phyloP scores from a whole-genome alignment of 1,140 invertebrate genomes.

The Drosophila nannoptera region DNA sequence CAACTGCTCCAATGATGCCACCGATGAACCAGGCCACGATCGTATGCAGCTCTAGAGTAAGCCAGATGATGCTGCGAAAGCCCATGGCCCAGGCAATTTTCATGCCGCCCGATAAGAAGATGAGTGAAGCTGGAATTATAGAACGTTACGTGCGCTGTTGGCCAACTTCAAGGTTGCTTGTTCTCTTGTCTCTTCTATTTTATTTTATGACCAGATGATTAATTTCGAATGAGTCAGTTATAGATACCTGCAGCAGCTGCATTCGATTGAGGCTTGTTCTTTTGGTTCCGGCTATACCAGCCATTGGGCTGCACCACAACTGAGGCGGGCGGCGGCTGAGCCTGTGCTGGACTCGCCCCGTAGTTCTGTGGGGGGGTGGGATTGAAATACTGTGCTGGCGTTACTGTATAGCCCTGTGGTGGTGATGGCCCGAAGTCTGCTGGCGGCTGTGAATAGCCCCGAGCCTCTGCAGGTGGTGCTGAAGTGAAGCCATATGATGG shows the following conservation, averaged over 20 bases:
- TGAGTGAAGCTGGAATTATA: conserved; percentile 40
- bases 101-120: conserved; percentile 64
- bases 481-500: conserved; percentile 19
- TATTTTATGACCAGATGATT: conserved; percentile 29
- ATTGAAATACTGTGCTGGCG: conserved; percentile 34
- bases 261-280: conserved; percentile 57
- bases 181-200: conserved; percentile 26
- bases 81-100: conserved; percentile 66
- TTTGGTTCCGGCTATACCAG: conserved; percentile 36
- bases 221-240: neutral
- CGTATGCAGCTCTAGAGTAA: conserved; percentile 1
- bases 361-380: conserved; percentile 10
- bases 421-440: conserved; percentile 36
- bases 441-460: conserved; percentile 23
- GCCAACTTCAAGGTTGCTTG: neutral
- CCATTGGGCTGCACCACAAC: conserved; percentile 26
- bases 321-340: conserved; percentile 7
- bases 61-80: conserved; percentile 17
- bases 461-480: conserved; percentile 16
- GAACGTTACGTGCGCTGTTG: neutral
- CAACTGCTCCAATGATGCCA: conserved; percentile 50
- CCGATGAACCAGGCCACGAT: conserved; percentile 61
- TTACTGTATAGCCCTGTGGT: conserved; percentile 25
- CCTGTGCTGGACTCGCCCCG: conserved; percentile 1
- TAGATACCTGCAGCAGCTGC: conserved; percentile 44